These are phyloP conservation scores for Cepaea nemoralis DNA, from an alignment of 1,140 invertebrate species.

Conservation along the genomic window DNA sequence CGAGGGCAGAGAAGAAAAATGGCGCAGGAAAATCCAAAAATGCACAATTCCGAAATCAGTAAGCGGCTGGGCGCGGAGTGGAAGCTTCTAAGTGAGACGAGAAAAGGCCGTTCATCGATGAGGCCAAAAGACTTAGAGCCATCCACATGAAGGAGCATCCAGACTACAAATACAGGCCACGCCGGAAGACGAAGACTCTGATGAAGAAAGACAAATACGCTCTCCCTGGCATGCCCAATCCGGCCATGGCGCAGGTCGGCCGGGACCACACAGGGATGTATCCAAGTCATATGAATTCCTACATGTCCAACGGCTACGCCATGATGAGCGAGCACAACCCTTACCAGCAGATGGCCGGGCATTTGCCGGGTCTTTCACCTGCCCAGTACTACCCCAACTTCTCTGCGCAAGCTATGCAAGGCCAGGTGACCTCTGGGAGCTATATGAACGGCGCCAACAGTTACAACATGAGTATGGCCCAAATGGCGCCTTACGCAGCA, in stretches of 20 bases:
- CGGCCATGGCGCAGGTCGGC: conserved; percentile 43
- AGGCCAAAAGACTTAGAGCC: conserved; percentile 94
- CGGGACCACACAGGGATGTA: conserved; percentile 76
- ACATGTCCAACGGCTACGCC: conserved; percentile 93
- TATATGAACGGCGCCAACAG: conserved; percentile 85
- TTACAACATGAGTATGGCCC: conserved; percentile 78
- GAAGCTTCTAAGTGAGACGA: conserved; percentile 93
- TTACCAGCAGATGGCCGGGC: conserved; percentile 77
- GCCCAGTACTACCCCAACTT: conserved; percentile 57
- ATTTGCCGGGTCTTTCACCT: conserved; percentile 45
- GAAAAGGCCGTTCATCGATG: conserved; percentile 98
- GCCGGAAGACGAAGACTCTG: conserved; percentile 84
- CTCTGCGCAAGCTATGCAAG: conserved; percentile 72
- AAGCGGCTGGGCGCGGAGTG: conserved; percentile 94
- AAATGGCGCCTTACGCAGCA: conserved; percentile 75
- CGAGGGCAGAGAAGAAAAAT: conserved; percentile 79
- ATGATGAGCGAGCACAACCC: conserved; percentile 77
- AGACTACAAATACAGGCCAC: conserved; percentile 93
- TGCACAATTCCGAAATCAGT: conserved; percentile 97
- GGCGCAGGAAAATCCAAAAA: conserved; percentile 95
- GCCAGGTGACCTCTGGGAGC: conserved; percentile 72
- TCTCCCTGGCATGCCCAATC: conserved; percentile 75
- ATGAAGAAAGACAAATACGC: conserved; percentile 94
- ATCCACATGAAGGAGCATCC: conserved; percentile 99
- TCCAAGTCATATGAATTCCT: conserved; percentile 87